Base-by-base conservation (phyloP, 2,888 invertebrate genomes). In the Buathra laborator region DNA sequence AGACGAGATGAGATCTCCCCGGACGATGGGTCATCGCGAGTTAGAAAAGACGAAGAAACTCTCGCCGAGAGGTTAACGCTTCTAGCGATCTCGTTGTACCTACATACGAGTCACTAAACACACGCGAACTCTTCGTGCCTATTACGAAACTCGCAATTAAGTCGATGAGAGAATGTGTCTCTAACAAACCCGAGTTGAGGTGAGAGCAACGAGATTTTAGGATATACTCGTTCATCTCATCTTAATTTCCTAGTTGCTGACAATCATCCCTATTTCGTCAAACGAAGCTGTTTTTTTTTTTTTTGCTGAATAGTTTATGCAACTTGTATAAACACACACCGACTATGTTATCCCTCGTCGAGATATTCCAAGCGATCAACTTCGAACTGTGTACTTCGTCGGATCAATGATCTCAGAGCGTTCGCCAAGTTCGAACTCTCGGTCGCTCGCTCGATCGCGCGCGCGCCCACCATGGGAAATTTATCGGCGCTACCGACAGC, bases 401-500 rank as follows among this genome's bases (percentile, higher is more conserved):
- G 87, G 86, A 71, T 79, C 85, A 85, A 84, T 85, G 81, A 48
- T 76, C 66, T 43, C 53, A 24, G 44, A 53, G 44, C 32, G 62
- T 62, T 62, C 56, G 19, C 43, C 62, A 32, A 62, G 46, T 56
- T 56, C 56, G 46, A 32, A n/a, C 48, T 67, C 66, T 66, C 53
- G 24, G 51, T 12, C 53, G 46, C 44, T 56, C 66, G 84, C 87
- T 81, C 81, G 62, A 85, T 79, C 85, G 84, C 86, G 62, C 86
- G 81, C 85, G 84, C 86, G 83, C 81, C 78, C 83, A 87, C 84
- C 87, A 86, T 80, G 74, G 56, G 83, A 85, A 90, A 90, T 89
- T 90, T 90, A 90, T 90, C 89, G 89, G 88, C 89, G 90, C 89
- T 90, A 91, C 91, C 91, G 91, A 91, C 91, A 90, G 91, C 91